Conservation (phyloP, 92 coral and sea anemone genomes). For the Plumapathes pennacea region DNA sequence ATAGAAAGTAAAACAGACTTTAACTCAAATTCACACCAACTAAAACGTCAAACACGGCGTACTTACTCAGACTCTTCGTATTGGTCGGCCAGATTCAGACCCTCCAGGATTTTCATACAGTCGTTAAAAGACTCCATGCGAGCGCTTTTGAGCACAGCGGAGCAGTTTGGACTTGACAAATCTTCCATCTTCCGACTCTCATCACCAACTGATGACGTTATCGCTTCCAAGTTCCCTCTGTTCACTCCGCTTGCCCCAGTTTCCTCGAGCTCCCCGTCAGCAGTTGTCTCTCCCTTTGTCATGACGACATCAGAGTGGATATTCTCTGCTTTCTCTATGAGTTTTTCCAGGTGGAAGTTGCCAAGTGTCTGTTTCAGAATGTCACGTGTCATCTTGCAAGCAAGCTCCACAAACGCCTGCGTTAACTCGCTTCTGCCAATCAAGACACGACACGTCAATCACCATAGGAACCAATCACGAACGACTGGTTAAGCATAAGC, state of each 20-base stretch:
- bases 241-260: neutral
- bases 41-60: no score
- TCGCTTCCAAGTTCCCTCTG: constrained; percentile 41
- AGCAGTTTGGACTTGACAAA: no score
- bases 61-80: constrained; percentile 96
- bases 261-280: constrained; percentile 13
- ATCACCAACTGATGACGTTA: constrained; percentile 29
- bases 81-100: constrained; percentile 65
- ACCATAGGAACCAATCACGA: no score
- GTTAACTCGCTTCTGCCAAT: constrained; percentile 84
- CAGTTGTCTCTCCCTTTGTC: neutral
- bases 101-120: constrained; percentile 79
- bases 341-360: constrained; percentile 28
- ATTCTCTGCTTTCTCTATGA: no score
- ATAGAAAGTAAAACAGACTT: no score
- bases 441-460: neutral
- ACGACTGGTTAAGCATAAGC: no score
- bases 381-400: constrained; percentile 96
- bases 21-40: no score
- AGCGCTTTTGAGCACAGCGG: constrained; percentile 64
- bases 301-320: neutral
- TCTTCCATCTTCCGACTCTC: constrained; percentile 39
- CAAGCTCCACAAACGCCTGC: constrained; percentile 91
- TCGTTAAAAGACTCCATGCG: constrained; percentile 85
- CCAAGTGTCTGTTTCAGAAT: constrained; percentile 78